A percentile compares a stretch with the other conserved stretches of the same genome.
phyloP scores from a whole-genome alignment of 2,797 vertebrate species.

The Podarcis lilfordi region DNA sequence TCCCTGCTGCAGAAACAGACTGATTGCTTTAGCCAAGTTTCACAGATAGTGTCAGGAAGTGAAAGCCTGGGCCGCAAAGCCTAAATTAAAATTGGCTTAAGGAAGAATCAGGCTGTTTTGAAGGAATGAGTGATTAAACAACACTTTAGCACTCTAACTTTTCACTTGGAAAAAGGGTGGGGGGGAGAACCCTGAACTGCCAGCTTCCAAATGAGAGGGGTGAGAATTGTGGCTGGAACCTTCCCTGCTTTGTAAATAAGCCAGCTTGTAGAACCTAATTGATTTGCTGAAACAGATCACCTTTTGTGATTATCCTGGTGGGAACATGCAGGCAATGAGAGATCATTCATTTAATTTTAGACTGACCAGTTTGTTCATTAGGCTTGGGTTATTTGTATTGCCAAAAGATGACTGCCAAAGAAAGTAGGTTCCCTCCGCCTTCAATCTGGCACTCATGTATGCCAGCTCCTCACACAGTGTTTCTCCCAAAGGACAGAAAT shows the following conservation, averaged over 20 bases:
- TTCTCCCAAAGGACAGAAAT: not conserved
- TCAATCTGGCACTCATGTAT: slow-evolving; percentile 42
- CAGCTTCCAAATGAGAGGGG: not conserved
- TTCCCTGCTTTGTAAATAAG: slow-evolving; percentile 21
- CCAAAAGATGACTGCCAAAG: slow-evolving; percentile 50
- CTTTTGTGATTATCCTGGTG: slow-evolving; percentile 42
- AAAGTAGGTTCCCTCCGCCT: slow-evolving; percentile 26
- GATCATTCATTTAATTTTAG: slow-evolving; percentile 59
- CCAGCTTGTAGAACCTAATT: slow-evolving; percentile 39
- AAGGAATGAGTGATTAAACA: not conserved
- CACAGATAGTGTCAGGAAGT: not conserved
- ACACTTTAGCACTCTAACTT: not conserved
- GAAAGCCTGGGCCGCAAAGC: not conserved
- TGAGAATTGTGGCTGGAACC: not conserved
- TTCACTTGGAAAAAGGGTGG: not conserved
- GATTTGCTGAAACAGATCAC: slow-evolving; percentile 59
- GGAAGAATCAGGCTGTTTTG: not conserved
- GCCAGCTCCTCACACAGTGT: slow-evolving; percentile 22
- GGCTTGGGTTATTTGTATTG: slow-evolving; percentile 57
- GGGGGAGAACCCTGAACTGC: not conserved
- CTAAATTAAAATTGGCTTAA: slow-evolving; percentile 6
- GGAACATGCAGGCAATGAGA: slow-evolving; percentile 54
- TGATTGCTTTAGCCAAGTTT: not conserved
- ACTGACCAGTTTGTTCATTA: slow-evolving; percentile 60
- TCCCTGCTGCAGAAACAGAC: not conserved